Conservation (phyloP, 2,797 vertebrate genomes). For the Platalea minor region DNA sequence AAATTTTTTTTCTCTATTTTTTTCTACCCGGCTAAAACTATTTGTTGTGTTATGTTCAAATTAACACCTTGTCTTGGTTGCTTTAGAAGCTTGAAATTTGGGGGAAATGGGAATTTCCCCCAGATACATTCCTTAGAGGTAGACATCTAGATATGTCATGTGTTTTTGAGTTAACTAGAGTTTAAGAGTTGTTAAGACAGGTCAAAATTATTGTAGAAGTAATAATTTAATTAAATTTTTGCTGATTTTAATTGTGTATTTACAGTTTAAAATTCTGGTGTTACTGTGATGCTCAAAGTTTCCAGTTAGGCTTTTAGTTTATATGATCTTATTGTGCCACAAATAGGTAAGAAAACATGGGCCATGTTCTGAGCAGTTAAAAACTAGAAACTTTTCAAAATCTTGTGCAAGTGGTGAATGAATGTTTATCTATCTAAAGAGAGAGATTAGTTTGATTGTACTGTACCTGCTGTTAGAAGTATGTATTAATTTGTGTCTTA, state of each 20-base stretch:
- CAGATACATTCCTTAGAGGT: not conserved
- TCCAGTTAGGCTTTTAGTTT: not conserved
- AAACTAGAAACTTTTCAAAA: not conserved
- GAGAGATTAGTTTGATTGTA: not conserved
- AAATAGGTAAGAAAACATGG: not conserved
- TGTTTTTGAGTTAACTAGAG: not conserved
- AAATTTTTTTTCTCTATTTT: not conserved
- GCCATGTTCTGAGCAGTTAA: not conserved
- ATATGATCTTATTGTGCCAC: not conserved
- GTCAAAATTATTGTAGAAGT: not conserved
- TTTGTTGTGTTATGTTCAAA: not conserved
- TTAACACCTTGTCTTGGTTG: not conserved
- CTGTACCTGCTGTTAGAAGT: not conserved
- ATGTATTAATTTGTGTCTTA: not conserved
- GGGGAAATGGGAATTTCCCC: not conserved
- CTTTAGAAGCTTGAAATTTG: not conserved
- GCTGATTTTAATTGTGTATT: not conserved
- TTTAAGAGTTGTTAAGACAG: not conserved
- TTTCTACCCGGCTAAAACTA: not conserved
- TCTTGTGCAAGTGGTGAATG: not conserved
- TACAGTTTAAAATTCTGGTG: not conserved
- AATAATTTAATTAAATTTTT: not conserved
- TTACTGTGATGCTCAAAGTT: not conserved
- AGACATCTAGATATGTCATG: fast-evolving
- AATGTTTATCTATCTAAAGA: not conserved